phyloP scores from a whole-genome alignment of 2,113 vertebrate genomes.

The Noturus placidus region DNA sequence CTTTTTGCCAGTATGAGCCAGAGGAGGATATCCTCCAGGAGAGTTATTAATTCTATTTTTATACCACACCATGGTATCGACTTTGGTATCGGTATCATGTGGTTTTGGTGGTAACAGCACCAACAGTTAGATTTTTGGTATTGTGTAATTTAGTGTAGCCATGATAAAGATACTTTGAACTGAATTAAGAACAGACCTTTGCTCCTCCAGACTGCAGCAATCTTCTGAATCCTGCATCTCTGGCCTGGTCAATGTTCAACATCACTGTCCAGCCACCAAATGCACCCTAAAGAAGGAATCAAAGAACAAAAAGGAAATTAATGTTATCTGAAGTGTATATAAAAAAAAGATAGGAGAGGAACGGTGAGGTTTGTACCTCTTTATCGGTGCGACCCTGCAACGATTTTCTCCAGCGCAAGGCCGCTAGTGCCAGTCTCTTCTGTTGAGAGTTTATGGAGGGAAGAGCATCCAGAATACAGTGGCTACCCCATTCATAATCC shows the following conservation, averaged over 20 bases:
- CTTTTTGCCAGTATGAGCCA: no score
- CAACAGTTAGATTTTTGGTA: no score
- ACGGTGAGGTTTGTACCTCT: constrained; percentile 57
- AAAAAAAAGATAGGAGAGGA: not conserved
- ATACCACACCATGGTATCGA: no score
- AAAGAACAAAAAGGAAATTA: not conserved
- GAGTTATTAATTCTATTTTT: no score
- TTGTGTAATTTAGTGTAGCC: no score
- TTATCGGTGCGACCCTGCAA: constrained; percentile 75
- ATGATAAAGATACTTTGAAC: not conserved
- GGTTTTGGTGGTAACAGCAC: no score
- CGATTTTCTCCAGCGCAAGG: constrained; percentile 90
- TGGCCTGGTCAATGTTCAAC: constrained; percentile 87
- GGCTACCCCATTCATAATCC: constrained; percentile 94
- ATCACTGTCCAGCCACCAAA: constrained; percentile 96
- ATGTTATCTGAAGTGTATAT: not conserved
- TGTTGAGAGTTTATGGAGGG: constrained; percentile 84
- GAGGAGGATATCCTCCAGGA: no score
- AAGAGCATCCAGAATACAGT: constrained; percentile 82
- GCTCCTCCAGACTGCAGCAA: constrained; percentile 94
- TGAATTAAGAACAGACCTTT: constrained; percentile 71
- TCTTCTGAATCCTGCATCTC: constrained; percentile 91
- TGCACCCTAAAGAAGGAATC: constrained; percentile 78
- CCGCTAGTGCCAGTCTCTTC: constrained; percentile 84
- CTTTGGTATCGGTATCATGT: no score